Evolutionary conservation across 2,113 vertebrate species (phyloP).

Genomic region (Sclerurus mexicanus): DNA sequence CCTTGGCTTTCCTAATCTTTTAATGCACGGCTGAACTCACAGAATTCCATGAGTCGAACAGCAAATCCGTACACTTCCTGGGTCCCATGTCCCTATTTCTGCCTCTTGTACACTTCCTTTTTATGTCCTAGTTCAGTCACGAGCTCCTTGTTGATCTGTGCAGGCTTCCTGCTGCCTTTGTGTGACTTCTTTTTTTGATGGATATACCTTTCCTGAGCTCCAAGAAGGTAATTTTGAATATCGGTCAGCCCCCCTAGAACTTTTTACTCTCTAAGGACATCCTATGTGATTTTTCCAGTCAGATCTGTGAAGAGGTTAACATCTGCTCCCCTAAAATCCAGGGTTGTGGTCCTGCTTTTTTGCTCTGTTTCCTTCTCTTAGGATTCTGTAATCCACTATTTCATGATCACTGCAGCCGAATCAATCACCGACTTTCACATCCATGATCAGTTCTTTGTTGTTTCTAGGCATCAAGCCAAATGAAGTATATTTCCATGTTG

Average conservation of each 20-base stretch:
- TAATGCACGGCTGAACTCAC: background rate
- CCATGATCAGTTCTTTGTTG: background rate
- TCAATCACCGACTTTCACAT: background rate
- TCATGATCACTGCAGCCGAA: background rate
- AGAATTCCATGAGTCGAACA: background rate
- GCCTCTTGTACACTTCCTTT: background rate
- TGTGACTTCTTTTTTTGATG: background rate
- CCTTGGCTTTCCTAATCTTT: background rate
- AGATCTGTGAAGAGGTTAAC: background rate
- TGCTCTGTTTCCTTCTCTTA: background rate
- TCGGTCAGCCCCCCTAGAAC: background rate
- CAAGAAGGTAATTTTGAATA: background rate
- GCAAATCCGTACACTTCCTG: background rate
- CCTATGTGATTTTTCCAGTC: background rate
- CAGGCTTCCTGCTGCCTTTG: background rate
- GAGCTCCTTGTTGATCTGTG: background rate
- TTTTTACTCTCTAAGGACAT: background rate
- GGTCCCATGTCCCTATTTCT: background rate
- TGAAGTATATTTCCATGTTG: background rate
- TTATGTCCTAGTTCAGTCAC: background rate
- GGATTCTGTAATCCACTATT: background rate
- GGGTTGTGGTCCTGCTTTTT: background rate
- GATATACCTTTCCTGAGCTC: background rate
- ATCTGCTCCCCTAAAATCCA: background rate
- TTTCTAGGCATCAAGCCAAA: background rate